Percentiles rank a stretch among this genome's conserved stretches.
These are phyloP conservation scores for Xerus rutilus DNA, from an alignment of 2,797 vertebrate genomes.

Conservation along the genomic window DNA sequence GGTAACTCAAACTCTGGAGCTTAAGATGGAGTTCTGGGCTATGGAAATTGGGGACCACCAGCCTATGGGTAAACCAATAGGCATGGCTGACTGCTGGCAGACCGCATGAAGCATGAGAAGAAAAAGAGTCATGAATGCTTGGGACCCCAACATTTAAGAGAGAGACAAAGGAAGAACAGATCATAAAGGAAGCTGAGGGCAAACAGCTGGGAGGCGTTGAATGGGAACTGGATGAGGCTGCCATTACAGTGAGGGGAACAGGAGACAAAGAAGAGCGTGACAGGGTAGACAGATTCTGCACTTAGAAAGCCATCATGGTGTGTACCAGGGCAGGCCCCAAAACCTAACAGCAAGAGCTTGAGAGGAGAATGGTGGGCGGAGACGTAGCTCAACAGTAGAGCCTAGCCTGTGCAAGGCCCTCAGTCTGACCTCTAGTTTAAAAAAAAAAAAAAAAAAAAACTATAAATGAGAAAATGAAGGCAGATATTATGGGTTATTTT, in stretches of 20 bases:
- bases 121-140: background rate
- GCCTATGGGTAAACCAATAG: background rate
- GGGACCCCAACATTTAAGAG: background rate
- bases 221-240: background rate
- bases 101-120: background rate
- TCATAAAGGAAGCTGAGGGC: background rate
- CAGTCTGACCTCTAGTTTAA: too few relatives aligned
- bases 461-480: background rate
- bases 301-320: background rate
- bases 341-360: background rate
- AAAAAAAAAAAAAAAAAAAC: too few relatives aligned
- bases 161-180: background rate
- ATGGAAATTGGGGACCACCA: background rate
- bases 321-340: fast-evolving
- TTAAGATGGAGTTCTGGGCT: background rate
- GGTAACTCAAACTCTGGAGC: background rate
- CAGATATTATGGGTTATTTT: background rate
- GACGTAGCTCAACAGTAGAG: too few relatives aligned
- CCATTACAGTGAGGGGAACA: background rate
- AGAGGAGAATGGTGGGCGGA: background rate
- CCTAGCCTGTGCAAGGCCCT: too few relatives aligned
- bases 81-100: background rate
- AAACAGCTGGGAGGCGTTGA: background rate
- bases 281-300: background rate
- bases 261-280: background rate